Evolutionary conservation across 2,113 vertebrate genomes (phyloP).

Genomic region (Peromyscus maniculatus): DNA sequence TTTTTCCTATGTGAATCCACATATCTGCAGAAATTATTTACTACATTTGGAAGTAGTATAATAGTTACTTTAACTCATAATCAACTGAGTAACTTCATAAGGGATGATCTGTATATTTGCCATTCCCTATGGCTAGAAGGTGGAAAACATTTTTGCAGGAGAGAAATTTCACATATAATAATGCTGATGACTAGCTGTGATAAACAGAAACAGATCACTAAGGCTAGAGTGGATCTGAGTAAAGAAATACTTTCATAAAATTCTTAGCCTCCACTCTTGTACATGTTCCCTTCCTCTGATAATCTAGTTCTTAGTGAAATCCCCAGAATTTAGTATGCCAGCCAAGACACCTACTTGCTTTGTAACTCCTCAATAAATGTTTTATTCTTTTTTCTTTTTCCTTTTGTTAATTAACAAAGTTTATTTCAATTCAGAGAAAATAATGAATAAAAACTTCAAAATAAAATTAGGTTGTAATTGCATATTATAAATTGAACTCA

Average conservation of each 20-base stretch:
- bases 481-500: not conserved
- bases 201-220: not conserved
- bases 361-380: not conserved
- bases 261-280: not conserved
- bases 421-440: not conserved
- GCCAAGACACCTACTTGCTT: not conserved
- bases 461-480: not conserved
- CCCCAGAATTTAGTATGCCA: not conserved
- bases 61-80: not conserved
- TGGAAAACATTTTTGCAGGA: not conserved
- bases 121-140: not conserved
- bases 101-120: not conserved
- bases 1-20: not conserved
- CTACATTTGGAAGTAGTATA: not conserved
- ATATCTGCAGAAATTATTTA: not conserved
- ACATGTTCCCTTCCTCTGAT: not conserved
- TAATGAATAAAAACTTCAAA: not conserved
- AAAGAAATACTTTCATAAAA: not conserved
- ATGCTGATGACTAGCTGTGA: not conserved
- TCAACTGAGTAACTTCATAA: not conserved
- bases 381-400: not conserved
- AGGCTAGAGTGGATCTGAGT: not conserved
- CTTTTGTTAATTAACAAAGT: not conserved
- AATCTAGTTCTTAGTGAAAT: not conserved
- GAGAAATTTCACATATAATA: not conserved